These are phyloP conservation scores for Malaclemys terrapin DNA, from an alignment of 2,113 vertebrate species.

Conservation along the genomic window DNA sequence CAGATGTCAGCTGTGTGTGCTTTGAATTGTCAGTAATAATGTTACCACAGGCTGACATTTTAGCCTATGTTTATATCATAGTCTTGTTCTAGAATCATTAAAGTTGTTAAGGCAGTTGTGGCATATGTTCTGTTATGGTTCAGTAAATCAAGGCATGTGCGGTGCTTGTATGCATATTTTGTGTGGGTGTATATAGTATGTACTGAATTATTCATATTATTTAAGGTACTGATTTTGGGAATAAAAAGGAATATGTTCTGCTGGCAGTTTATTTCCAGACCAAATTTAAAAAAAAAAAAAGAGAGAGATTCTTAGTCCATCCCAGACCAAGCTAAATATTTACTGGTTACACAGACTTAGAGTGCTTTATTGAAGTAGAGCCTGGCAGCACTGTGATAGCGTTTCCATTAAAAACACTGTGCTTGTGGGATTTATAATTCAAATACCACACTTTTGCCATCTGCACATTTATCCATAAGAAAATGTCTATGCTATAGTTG, in stretches of 20 bases:
- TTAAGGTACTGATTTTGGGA: background rate
- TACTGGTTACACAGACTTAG: background rate
- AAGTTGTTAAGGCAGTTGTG: conserved; percentile 64
- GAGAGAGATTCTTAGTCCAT: background rate
- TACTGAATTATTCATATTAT: conserved; percentile 57
- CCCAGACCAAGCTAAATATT: background rate
- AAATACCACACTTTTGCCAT: background rate
- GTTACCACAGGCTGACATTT: conserved; percentile 64
- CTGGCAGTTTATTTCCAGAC: conserved; percentile 11
- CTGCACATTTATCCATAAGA: background rate
- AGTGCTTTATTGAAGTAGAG: background rate
- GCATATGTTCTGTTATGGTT: conserved; percentile 51
- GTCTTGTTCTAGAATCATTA: conserved; percentile 63
- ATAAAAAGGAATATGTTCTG: background rate
- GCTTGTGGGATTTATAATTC: background rate
- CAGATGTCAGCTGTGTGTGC: conserved; percentile 72
- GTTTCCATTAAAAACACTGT: background rate
- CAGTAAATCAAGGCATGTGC: conserved; percentile 42
- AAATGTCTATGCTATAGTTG: background rate
- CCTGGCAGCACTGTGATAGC: background rate
- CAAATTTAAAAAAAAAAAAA: background rate
- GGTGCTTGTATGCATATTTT: background rate
- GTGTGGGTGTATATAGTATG: background rate
- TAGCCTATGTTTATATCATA: conserved; percentile 41
- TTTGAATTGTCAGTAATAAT: conserved; percentile 63